These are phyloP conservation scores for Eira barbara DNA, from an alignment of 2,113 vertebrate species.

Conservation along the genomic window DNA sequence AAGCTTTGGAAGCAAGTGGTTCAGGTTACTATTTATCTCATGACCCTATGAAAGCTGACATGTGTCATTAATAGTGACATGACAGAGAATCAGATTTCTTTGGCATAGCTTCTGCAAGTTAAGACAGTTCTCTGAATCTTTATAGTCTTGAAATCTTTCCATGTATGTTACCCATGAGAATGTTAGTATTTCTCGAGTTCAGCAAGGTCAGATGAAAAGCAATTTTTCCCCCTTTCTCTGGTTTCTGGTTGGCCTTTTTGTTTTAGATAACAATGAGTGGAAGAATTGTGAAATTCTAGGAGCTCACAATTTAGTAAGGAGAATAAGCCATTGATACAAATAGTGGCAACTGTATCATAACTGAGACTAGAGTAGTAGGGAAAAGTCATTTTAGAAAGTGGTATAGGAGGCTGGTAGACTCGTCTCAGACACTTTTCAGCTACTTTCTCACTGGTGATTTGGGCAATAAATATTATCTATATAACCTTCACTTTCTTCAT, in stretches of 20 bases:
- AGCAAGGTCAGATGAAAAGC: constrained; percentile 26
- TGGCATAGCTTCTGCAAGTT: constrained; percentile 43
- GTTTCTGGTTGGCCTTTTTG: not conserved
- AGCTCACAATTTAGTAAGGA: not conserved
- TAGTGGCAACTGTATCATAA: not conserved
- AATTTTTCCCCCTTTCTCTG: not conserved
- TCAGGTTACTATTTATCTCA: constrained; percentile 44
- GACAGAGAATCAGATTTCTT: constrained; percentile 45
- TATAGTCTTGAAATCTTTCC: not conserved
- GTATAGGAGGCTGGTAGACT: not conserved
- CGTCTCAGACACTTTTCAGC: not conserved
- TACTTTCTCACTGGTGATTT: not conserved
- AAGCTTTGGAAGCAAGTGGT: not conserved
- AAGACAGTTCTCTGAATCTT: constrained; percentile 44
- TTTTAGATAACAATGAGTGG: constrained; percentile 2
- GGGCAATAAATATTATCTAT: not conserved
- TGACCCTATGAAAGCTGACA: constrained; percentile 45
- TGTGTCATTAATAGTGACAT: constrained; percentile 22
- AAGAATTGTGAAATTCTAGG: not conserved
- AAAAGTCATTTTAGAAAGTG: not conserved
- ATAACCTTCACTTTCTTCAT: not conserved
- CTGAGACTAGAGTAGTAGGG: not conserved
- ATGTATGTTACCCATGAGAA: not conserved
- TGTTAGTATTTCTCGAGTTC: constrained; percentile 34
- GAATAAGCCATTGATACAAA: not conserved